These are phyloP conservation scores for Dendrolimus kikuchii DNA, from an alignment of 1,140 invertebrate species.

Conservation along the genomic window DNA sequence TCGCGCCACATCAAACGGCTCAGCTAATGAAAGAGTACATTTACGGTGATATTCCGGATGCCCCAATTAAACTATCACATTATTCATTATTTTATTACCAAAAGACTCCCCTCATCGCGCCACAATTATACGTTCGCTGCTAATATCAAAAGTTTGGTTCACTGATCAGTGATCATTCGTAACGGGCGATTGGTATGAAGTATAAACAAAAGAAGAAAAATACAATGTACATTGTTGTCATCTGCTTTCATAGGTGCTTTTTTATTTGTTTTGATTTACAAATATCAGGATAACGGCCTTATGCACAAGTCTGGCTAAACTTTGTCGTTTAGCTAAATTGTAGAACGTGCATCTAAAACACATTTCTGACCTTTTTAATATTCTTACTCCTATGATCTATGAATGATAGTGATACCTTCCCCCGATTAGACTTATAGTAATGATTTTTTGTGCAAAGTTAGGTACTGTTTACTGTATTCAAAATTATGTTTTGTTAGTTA, in stretches of 20 bases:
- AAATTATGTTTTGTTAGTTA: too few species aligned
- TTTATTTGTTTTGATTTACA: not conserved
- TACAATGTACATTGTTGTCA: constrained; percentile 24
- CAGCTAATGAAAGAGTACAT: constrained; percentile 25
- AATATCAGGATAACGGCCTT: too few species aligned
- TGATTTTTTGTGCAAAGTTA: too few species aligned
- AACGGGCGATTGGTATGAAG: constrained; percentile 13
- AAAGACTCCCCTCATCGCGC: constrained; percentile 16
- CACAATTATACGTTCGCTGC: constrained; percentile 11
- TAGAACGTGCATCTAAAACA: too few species aligned
- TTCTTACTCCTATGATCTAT: too few species aligned
- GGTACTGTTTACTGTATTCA: too few species aligned
- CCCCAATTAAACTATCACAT: constrained; percentile 53
- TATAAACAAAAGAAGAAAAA: constrained; percentile 19
- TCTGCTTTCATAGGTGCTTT: not conserved
- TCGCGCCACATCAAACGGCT: constrained; percentile 30
- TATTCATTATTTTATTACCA: constrained; percentile 49
- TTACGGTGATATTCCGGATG: constrained; percentile 32
- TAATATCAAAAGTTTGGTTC: constrained; percentile 9
- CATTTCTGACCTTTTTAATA: too few species aligned
- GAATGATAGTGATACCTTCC: too few species aligned
- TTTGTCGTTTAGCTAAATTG: too few species aligned
- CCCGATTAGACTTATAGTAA: too few species aligned
- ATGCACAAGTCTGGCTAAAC: too few species aligned
- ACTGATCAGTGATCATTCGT: constrained; percentile 9